These are phyloP conservation scores for Eupithecia pulchellata DNA, from an alignment of 2,888 invertebrate genomes.

Conservation along the genomic window DNA sequence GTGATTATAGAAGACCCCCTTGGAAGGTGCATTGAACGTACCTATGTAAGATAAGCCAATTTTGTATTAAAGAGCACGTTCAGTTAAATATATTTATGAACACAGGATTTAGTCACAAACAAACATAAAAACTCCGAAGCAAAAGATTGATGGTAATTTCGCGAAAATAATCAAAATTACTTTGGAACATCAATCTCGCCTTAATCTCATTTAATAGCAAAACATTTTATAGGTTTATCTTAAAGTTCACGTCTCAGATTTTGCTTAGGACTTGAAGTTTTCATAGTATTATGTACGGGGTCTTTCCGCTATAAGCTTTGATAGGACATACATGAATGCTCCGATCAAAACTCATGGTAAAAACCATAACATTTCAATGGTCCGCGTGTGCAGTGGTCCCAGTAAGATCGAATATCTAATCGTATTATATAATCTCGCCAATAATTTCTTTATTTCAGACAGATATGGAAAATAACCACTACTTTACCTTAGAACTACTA, in stretches of 20 bases:
- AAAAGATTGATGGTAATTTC: conserved; percentile 16
- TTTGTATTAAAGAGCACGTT: too few relatives aligned
- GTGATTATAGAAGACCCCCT: too few relatives aligned
- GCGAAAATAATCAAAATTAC: conserved; percentile 13
- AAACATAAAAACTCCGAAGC: conserved; percentile 9
- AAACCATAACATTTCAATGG: neutral
- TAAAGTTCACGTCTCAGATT: conserved; percentile 12
- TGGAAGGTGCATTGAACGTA: too few relatives aligned
- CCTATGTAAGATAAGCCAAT: too few relatives aligned
- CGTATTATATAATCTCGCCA: neutral
- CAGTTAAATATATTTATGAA: neutral
- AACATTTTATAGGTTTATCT: conserved; percentile 8
- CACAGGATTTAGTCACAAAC: neutral
- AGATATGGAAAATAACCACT: too few relatives aligned
- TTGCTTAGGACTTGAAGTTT: neutral
- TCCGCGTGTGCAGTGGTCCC: neutral
- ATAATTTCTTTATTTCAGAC: too few relatives aligned
- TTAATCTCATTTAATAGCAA: conserved; percentile 11
- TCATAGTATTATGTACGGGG: neutral
- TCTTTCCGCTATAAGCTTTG: neutral
- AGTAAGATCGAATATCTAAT: neutral
- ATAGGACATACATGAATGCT: neutral
- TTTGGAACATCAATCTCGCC: conserved; percentile 16
- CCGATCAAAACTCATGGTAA: neutral
- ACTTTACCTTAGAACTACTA: too few relatives aligned